Evolutionary conservation across 2,113 vertebrate genomes (phyloP), one percentile per base, ranked within the genome.

Genomic region (Oreochromis aureus): DNA sequence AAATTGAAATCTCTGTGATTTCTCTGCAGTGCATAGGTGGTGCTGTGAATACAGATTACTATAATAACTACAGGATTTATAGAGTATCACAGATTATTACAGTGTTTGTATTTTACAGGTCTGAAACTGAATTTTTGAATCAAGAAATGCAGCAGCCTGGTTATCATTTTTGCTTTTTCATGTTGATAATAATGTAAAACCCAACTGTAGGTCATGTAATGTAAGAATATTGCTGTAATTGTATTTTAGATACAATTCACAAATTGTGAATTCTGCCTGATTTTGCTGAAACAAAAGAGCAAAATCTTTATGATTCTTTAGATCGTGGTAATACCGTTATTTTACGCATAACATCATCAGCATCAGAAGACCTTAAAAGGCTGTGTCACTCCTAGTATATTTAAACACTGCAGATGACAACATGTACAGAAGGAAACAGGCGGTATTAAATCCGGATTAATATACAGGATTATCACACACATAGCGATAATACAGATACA

Each of bases 1-100:
- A 55, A 80, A 78, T 78, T 51, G 9, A 48, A 76, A 76, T 76
- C 44, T 53, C 16, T 48, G 10, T 32, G 73, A 51, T n/a, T 39
- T 66, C 18, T 78, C 73, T 78, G 16, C 18, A 78, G 27, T 32
- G 27, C 18, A 19, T n/a, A 76, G 15, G 44, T 19, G 44, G 46
- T 32, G 73, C 46, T 78, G 4, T 53, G 46, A 39, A 80, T 10
- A 55, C 12, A 19, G 73, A 53, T 34, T 6, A n/a, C 27, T 32
- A 19, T n/a, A 32, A 7, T 36, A 39, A 53, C 27, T 12, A 10
- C 24, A 36, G 32, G 3, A 51, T 81, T 66, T 51, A 19, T 66
- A 56, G 36, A 27, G 39, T 79, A 59, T 66, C 48, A 69, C n/a
- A 66, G 24, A 69, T 41, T 5, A 39, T 9, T 41, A 69, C 7